Evolutionary conservation across 1,140 invertebrate genomes (phyloP).

Genomic region (Drusus annulatus): DNA sequence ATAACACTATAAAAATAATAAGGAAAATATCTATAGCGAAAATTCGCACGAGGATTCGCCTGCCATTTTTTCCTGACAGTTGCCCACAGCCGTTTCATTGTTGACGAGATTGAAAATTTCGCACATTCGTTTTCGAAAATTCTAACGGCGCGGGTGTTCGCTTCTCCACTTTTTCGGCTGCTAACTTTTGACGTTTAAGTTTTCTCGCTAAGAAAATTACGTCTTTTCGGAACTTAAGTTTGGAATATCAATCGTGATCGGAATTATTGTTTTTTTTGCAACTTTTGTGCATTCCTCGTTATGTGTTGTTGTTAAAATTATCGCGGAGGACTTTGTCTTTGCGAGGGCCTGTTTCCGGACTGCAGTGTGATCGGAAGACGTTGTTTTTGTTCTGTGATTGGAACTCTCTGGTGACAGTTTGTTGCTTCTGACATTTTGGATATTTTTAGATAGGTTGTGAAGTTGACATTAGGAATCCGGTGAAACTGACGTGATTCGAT

Average conservation of each 20-base stretch:
- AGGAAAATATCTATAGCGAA: constrained; percentile 35
- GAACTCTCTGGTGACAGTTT: not conserved
- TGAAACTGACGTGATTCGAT: not conserved
- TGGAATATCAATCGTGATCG: not conserved
- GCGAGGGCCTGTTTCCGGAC: not conserved
- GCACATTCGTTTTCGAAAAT: not conserved
- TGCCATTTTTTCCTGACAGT: constrained; percentile 33
- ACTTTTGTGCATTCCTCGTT: not conserved
- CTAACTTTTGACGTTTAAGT: not conserved
- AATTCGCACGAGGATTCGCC: constrained; percentile 39
- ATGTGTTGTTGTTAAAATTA: constrained; percentile 9
- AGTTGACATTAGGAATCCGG: not conserved
- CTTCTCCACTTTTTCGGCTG: not conserved
- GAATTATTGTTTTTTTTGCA: not conserved
- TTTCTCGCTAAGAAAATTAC: not conserved
- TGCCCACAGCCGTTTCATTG: constrained; percentile 4
- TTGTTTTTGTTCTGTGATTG: constrained; percentile 26
- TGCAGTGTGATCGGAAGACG: not conserved
- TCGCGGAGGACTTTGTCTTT: not conserved
- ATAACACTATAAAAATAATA: constrained; percentile 21
- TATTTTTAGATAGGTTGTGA: constrained; percentile 39
- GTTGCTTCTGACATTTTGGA: constrained; percentile 22
- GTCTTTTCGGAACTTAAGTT: not conserved
- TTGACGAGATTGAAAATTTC: constrained; percentile 4
- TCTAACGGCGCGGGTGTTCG: constrained; percentile 17